These are phyloP conservation scores for Cervus canadensis DNA, from an alignment of 2,113 vertebrate genomes.

Conservation along the genomic window DNA sequence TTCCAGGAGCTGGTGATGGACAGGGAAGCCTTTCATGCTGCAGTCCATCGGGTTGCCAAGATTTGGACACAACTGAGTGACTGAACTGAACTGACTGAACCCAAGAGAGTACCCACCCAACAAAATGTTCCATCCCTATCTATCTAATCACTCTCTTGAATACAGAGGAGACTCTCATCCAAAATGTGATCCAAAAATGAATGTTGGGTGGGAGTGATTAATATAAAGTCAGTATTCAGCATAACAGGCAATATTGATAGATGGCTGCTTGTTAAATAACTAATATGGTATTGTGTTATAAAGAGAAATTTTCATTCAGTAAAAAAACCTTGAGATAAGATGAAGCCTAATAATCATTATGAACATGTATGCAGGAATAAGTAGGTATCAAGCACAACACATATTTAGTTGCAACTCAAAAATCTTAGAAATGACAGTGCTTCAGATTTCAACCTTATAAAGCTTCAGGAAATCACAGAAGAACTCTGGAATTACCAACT, in stretches of 20 bases:
- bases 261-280: not conserved
- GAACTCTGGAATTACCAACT: not conserved
- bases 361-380: not conserved
- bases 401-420: not conserved
- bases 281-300: not conserved
- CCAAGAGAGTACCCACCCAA: not conserved
- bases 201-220: not conserved
- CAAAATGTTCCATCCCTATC: not conserved
- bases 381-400: not conserved
- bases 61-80: not conserved
- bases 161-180: not conserved
- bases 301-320: slow-evolving; percentile 9
- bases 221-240: not conserved
- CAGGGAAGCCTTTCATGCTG: not conserved
- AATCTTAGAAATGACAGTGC: not conserved
- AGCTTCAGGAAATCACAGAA: not conserved
- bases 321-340: not conserved
- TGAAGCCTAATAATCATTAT: not conserved
- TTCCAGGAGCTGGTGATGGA: not conserved
- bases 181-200: not conserved
- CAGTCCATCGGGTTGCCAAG: not conserved
- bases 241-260: not conserved
- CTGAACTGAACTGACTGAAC: not conserved
- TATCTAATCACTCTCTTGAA: not conserved
- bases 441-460: slow-evolving; percentile 15